phyloP scores from a whole-genome alignment of 2,797 vertebrate genomes.

The Dendrocincla fuliginosa region DNA sequence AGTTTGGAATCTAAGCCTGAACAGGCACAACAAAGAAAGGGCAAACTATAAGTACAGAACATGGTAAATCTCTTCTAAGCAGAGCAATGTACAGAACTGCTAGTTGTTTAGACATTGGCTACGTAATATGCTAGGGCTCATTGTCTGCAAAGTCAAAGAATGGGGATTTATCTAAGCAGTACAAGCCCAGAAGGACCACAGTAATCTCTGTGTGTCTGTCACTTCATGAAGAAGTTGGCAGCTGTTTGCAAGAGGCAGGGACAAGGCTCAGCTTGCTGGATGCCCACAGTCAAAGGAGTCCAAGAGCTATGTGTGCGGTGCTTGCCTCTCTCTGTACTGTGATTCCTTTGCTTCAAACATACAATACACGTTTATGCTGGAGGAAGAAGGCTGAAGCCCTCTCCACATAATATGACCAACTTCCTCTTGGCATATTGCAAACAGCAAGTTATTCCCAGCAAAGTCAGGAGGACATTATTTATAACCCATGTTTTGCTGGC shows the following conservation, averaged over 20 bases:
- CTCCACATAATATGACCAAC: accelerated
- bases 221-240: background rate
- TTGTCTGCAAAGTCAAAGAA: background rate
- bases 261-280: background rate
- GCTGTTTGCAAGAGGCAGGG: background rate
- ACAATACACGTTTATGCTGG: background rate
- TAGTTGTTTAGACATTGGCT: background rate
- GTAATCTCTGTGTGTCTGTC: background rate
- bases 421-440: background rate
- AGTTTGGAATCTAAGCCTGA: background rate
- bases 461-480: background rate
- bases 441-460: background rate
- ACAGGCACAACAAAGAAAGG: background rate
- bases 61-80: background rate
- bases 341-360: background rate
- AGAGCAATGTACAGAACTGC: background rate
- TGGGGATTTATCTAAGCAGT: background rate
- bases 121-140: background rate
- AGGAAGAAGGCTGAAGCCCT: background rate
- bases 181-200: background rate
- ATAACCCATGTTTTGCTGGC: background rate
- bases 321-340: background rate
- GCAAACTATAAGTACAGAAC: background rate
- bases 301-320: background rate
- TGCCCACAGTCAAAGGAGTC: background rate